These are phyloP conservation scores for Enteromius treurensis DNA, from an alignment of 2,797 vertebrate species.

Conservation along the genomic window DNA sequence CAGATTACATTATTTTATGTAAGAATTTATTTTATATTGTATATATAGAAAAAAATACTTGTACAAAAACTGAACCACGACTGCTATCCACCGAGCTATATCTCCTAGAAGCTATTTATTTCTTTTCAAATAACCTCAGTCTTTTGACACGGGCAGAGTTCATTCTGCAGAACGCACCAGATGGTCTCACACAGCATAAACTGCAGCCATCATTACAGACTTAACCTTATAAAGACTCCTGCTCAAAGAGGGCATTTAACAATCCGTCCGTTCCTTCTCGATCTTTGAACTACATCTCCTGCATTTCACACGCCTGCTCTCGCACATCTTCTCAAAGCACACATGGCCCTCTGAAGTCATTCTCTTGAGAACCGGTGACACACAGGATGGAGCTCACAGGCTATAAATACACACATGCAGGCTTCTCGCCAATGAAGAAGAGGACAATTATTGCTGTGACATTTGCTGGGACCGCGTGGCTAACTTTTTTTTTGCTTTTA, in stretches of 20 bases:
- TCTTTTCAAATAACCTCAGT: constrained; percentile 19
- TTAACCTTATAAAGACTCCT: constrained; percentile 39
- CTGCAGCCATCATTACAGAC: constrained; percentile 39
- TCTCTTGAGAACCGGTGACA: constrained; percentile 73
- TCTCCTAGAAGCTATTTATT: not conserved
- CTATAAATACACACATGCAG: constrained; percentile 76
- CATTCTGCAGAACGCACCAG: constrained; percentile 44
- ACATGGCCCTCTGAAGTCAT: constrained; percentile 68
- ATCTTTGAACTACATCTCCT: constrained; percentile 43
- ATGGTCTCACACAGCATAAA: constrained; percentile 45
- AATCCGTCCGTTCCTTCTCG: constrained; percentile 54
- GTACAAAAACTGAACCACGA: not conserved
- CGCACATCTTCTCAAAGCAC: constrained; percentile 32
- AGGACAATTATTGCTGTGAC: constrained; percentile 78
- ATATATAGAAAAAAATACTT: not conserved
- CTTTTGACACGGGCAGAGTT: constrained; percentile 15
- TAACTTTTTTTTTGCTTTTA: constrained; percentile 74
- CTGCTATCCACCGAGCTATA: not conserved
- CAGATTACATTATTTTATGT: not conserved
- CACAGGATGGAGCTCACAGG: constrained; percentile 62
- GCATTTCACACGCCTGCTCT: constrained; percentile 38
- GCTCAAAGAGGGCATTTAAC: constrained; percentile 41
- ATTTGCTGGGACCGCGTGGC: constrained; percentile 74
- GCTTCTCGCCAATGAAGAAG: constrained; percentile 69
- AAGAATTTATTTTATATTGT: not conserved